Evolutionary conservation across 2,888 invertebrate species (phyloP).

Genomic region (Caenorhabditis parvicauda): DNA sequence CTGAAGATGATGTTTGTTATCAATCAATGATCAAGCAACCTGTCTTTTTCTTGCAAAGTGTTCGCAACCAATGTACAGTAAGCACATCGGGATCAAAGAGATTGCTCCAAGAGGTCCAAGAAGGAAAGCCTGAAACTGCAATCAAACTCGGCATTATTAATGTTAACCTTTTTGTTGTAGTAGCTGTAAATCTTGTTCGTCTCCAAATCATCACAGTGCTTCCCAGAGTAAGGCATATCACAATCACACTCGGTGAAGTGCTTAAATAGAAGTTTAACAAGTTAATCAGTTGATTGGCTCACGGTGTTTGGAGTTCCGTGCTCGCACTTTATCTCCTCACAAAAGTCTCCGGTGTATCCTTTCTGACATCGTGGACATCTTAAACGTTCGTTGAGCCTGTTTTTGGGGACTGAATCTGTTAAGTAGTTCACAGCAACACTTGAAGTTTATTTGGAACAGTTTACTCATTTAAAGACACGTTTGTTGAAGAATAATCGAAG

Average conservation of each 20-base stretch:
- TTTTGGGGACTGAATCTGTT: too few species aligned
- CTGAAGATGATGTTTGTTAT: slow-evolving; percentile 14
- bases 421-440: too few species aligned
- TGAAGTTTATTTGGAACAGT: too few species aligned
- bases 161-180: slow-evolving; percentile 33
- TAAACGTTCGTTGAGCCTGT: not conserved
- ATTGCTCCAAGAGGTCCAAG: slow-evolving; percentile 59
- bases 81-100: slow-evolving; percentile 52
- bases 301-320: slow-evolving; percentile 36
- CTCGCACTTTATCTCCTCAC: slow-evolving; percentile 47
- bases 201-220: slow-evolving; percentile 31
- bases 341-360: slow-evolving; percentile 44
- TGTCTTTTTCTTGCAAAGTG: slow-evolving; percentile 55
- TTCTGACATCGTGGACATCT: slow-evolving; percentile 45
- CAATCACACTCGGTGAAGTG: slow-evolving; percentile 28
- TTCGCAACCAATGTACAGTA: slow-evolving; percentile 53
- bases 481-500: too few species aligned
- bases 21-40: slow-evolving; percentile 17
- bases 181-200: slow-evolving; percentile 31
- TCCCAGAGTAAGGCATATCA: slow-evolving; percentile 34
- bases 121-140: slow-evolving; percentile 46
- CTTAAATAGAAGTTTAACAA: slow-evolving; percentile 8
- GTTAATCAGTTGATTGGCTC: not conserved
- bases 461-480: too few species aligned
- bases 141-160: not conserved